Evolutionary conservation across 2,113 vertebrate species (phyloP), one percentile per base, ranked within the genome.

Genomic region (Azemiops feae): DNA sequence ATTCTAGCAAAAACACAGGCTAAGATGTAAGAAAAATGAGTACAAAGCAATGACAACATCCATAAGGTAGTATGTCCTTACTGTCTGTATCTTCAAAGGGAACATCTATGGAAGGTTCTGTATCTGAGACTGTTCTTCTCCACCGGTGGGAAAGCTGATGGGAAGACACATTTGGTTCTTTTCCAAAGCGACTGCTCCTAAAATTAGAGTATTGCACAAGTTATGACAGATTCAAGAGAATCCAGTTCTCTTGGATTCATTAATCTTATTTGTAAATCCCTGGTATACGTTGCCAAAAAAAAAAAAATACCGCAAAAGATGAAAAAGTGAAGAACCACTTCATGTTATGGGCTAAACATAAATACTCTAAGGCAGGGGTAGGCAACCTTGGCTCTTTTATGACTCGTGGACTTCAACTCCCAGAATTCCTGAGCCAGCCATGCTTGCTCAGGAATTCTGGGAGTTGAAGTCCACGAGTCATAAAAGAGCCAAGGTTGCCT

Each of bases 61-160:
- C 34, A 22, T 43, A 81, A 43, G 7, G 69, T 39, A 7, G 7
- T 81, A 81, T 34, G 18, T 81, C 74, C 98, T 98, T 97, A 98
- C 98, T 97, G 87, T 98, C 98, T 93, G 96, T 95, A 87, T 98
- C 98, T 95, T 98, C 98, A 43, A 94, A 88, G 58, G 94, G 95
- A 93, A 87, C 55, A 90, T 98, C 98, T 91, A 95, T 97, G 94
- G 94, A 97, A 89, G 98, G 97, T 95, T 98, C 98, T 87, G 98
- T 98, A 95, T 98, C 98, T 0, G 98, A 98, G 92, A 97, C 98
- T 0, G 98, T 98, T 96, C 98, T 98, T 94, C 97, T 97, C 94
- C 98, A 97, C 64, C 96, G 95, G 93, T 98, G 98, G 58, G 97
- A 96, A 54, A 96, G 94, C 91, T 97, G 97, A 90, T 98, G 97